These are phyloP conservation scores for Menidia beryllina DNA, from an alignment of 2,113 vertebrate genomes.

Conservation along the genomic window DNA sequence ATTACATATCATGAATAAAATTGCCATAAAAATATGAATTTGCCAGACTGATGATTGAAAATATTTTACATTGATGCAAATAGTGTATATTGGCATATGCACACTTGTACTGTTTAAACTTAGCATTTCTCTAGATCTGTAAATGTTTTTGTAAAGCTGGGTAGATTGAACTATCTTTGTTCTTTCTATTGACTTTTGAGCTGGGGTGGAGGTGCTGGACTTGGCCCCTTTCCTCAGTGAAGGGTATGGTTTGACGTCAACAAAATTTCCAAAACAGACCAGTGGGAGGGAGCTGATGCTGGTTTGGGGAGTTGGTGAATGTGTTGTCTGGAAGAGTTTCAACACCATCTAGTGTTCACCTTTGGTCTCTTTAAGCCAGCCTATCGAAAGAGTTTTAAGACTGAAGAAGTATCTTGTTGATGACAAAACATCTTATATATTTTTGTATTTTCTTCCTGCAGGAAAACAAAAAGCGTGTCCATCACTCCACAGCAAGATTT, in stretches of 20 bases:
- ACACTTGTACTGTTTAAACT: neutral
- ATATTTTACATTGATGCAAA: neutral
- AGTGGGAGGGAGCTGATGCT: slow-evolving; percentile 2
- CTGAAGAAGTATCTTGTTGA: neutral
- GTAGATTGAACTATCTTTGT: slow-evolving; percentile 48
- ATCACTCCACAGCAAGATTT: slow-evolving; percentile 50
- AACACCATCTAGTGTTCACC: slow-evolving; percentile 75
- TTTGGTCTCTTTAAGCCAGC: slow-evolving; percentile 14
- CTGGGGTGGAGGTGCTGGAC: slow-evolving; percentile 30
- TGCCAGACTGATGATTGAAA: neutral
- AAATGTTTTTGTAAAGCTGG: slow-evolving; percentile 32
- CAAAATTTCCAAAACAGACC: slow-evolving; percentile 59
- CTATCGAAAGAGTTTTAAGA: neutral
- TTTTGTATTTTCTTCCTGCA: slow-evolving; percentile 40
- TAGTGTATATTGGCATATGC: neutral
- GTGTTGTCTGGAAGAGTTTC: slow-evolving; percentile 30
- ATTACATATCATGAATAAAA: no score
- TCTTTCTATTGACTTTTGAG: slow-evolving; percentile 61
- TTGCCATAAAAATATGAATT: no score
- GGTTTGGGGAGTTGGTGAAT: slow-evolving; percentile 7
- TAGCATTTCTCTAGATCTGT: slow-evolving; percentile 5
- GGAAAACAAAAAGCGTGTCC: slow-evolving; percentile 61
- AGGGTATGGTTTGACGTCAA: slow-evolving; percentile 69
- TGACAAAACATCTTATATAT: neutral
- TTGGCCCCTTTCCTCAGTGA: slow-evolving; percentile 44